Evolutionary conservation across 2,113 vertebrate genomes (phyloP).

Genomic region (Tragelaphus scriptus): DNA sequence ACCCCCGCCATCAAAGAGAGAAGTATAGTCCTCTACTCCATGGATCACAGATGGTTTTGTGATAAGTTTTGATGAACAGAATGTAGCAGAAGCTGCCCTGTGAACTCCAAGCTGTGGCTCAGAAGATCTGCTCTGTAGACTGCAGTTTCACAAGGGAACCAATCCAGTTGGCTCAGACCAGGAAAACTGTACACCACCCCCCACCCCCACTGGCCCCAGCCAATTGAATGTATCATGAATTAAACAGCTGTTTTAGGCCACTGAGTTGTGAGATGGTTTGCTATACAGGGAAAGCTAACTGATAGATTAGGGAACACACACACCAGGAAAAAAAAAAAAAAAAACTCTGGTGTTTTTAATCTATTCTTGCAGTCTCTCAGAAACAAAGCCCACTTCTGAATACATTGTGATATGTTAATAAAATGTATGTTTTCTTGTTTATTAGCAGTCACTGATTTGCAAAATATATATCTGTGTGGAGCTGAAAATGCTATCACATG

Average conservation of each 20-base stretch:
- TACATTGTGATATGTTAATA: background rate
- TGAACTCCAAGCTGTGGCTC: background rate
- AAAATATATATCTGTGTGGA: slow-evolving; percentile 34
- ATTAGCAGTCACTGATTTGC: background rate
- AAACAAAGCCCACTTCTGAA: background rate
- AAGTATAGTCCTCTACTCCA: background rate
- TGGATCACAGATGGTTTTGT: background rate
- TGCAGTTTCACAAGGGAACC: background rate
- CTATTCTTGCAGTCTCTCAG: background rate
- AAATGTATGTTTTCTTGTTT: slow-evolving; percentile 13
- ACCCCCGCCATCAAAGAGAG: background rate
- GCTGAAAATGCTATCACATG: background rate
- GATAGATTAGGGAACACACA: background rate
- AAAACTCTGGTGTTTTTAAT: background rate
- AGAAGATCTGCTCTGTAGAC: background rate
- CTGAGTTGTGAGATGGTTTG: background rate
- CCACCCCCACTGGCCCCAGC: rapidly evolving
- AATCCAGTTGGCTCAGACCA: background rate
- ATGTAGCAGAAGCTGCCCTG: background rate
- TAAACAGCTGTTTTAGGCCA: background rate
- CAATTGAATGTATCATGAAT: background rate
- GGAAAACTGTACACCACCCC: background rate
- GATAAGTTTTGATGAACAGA: background rate
- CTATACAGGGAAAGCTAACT: background rate
- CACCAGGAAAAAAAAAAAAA: background rate